Conservation (phyloP, 1,140 invertebrate genomes). For the Eubasilissa regina region DNA sequence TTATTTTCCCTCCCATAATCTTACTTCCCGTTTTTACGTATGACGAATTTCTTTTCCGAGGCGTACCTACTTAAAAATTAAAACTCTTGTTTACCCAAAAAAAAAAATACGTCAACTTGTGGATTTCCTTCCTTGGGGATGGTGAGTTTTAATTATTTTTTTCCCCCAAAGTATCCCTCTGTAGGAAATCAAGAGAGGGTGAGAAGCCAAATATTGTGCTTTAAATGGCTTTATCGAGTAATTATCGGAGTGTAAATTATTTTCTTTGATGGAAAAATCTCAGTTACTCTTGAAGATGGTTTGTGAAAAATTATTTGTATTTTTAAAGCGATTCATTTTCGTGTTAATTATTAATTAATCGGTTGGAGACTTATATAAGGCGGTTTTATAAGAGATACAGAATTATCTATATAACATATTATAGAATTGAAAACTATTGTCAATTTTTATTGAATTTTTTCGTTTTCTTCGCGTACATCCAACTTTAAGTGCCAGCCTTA, state of each 20-base stretch:
- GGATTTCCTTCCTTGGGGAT: constrained; percentile 50
- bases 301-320: not conserved
- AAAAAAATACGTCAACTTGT: constrained; percentile 56
- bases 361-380: too few species aligned
- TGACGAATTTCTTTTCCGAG: too few species aligned
- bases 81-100: constrained; percentile 46
- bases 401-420: too few species aligned
- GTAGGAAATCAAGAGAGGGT: constrained; percentile 46
- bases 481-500: too few species aligned
- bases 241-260: constrained; percentile 51
- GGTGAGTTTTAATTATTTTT: constrained; percentile 59
- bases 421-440: too few species aligned
- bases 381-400: too few species aligned
- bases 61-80: constrained; percentile 29
- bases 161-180: constrained; percentile 44
- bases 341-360: not conserved
- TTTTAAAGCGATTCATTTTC: not conserved
- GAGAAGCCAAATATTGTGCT: constrained; percentile 53
- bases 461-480: too few species aligned
- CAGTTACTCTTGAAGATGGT: not conserved
- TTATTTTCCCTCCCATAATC: not conserved
- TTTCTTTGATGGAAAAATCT: constrained; percentile 20
- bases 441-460: too few species aligned
- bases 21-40: too few species aligned
- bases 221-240: constrained; percentile 55